Evolutionary conservation across 2,888 invertebrate genomes (phyloP).

Genomic region (Drosophila kambysellisi): DNA sequence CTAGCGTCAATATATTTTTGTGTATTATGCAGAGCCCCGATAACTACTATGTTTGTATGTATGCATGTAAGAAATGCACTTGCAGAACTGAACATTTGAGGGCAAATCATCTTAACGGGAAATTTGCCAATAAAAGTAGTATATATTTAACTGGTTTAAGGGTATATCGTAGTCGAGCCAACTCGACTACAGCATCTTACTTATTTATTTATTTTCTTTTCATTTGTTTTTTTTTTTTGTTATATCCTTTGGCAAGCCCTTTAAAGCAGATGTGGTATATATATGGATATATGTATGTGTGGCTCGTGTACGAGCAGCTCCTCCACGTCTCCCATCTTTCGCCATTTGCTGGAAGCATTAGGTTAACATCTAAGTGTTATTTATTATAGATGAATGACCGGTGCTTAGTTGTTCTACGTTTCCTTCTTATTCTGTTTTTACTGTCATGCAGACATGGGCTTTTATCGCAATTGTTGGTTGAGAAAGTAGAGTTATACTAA

Average conservation of each 20-base stretch:
- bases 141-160: no score
- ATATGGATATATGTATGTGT: conserved; percentile 14
- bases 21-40: no score
- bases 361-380: conserved; percentile 48
- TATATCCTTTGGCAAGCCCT: conserved; percentile 35
- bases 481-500: background rate
- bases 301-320: conserved; percentile 18
- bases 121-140: no score
- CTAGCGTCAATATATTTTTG: no score
- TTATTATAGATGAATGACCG: conserved; percentile 52
- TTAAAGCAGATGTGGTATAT: conserved; percentile 15
- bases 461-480: background rate
- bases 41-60: no score
- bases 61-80: no score
- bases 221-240: conserved; percentile 1
- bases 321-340: conserved; percentile 26
- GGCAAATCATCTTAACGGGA: no score
- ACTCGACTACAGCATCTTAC: no score
- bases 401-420: conserved; percentile 14
- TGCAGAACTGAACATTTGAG: no score
- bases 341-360: conserved; percentile 54
- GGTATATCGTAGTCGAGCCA: no score
- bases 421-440: background rate
- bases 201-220: conserved; percentile 17
- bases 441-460: background rate